These are phyloP conservation scores for Uropetala carovei DNA, from an alignment of 2,888 invertebrate genomes.

Conservation along the genomic window DNA sequence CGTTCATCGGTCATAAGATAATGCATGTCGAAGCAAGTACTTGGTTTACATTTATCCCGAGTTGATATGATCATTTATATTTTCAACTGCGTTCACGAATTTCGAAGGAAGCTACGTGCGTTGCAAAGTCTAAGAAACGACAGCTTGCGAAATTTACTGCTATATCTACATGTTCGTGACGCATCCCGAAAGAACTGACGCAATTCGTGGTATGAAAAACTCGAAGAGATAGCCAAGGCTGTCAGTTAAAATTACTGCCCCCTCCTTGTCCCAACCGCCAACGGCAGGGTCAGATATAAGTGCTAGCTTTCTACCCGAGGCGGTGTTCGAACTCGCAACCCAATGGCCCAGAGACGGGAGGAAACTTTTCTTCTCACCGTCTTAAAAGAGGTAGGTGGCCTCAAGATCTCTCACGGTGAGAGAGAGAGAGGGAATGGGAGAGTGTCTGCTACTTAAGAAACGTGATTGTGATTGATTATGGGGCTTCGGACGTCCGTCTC, in stretches of 20 bases:
- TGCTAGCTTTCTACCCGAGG: background rate
- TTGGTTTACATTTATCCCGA: too few relatives aligned
- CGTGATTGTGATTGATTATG: conserved; percentile 26
- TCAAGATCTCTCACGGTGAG: background rate
- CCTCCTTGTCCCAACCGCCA: background rate
- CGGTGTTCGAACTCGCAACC: conserved; percentile 12
- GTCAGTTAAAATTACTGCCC: background rate
- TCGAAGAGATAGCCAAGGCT: background rate
- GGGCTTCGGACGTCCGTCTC: conserved; percentile 9
- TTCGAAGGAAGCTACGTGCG: too few relatives aligned
- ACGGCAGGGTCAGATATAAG: background rate
- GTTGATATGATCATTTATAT: too few relatives aligned
- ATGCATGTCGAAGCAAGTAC: too few relatives aligned
- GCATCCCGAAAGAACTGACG: background rate
- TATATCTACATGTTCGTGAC: background rate
- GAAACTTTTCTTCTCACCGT: background rate
- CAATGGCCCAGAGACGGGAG: background rate
- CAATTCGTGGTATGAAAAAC: background rate
- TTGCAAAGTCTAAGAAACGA: too few relatives aligned
- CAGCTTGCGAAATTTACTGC: too few relatives aligned
- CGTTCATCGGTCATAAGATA: too few relatives aligned
- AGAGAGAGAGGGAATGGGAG: background rate
- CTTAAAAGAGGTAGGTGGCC: background rate
- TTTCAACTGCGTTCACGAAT: too few relatives aligned
- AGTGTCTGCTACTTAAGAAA: background rate